phyloP scores from a whole-genome alignment of 2,888 invertebrate species.

The Synanthedon formicaeformis region DNA sequence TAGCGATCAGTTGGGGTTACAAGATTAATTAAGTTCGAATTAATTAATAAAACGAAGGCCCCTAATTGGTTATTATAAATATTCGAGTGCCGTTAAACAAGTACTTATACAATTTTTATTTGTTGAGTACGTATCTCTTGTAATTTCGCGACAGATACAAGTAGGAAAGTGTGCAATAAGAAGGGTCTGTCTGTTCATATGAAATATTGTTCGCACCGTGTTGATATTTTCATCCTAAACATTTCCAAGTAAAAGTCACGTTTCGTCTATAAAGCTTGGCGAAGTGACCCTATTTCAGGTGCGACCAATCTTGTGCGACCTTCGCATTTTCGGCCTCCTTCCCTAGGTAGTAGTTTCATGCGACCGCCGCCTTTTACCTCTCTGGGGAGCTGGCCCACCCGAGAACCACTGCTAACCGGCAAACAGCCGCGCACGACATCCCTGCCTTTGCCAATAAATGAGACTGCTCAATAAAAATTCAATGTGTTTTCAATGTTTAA shows the following conservation, averaged over 20 bases:
- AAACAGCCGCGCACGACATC: conserved; percentile 44
- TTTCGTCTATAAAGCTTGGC: conserved; percentile 46
- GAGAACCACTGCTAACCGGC: conserved; percentile 35
- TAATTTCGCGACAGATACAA: no score
- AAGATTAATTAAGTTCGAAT: not conserved
- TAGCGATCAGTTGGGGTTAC: no score
- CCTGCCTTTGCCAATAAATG: conserved; percentile 6
- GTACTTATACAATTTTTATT: no score
- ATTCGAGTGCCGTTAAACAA: no score
- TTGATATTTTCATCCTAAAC: conserved; percentile 19
- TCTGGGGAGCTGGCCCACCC: conserved; percentile 40
- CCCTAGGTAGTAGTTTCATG: conserved; percentile 43
- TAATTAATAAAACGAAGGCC: no score
- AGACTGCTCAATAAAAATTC: not conserved
- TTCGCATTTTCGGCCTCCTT: conserved; percentile 51
- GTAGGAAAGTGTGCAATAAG: no score
- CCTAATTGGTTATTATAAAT: no score
- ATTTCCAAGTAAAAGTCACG: conserved; percentile 52
- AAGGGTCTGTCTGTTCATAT: not conserved
- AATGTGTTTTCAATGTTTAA: not conserved
- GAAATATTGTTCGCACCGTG: not conserved
- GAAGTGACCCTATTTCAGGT: conserved; percentile 54
- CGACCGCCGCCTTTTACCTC: conserved; percentile 34
- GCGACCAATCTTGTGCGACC: conserved; percentile 54
- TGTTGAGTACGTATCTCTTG: no score